Evolutionary conservation across 2,888 invertebrate species (phyloP).

Genomic region (Diabrotica balteata): DNA sequence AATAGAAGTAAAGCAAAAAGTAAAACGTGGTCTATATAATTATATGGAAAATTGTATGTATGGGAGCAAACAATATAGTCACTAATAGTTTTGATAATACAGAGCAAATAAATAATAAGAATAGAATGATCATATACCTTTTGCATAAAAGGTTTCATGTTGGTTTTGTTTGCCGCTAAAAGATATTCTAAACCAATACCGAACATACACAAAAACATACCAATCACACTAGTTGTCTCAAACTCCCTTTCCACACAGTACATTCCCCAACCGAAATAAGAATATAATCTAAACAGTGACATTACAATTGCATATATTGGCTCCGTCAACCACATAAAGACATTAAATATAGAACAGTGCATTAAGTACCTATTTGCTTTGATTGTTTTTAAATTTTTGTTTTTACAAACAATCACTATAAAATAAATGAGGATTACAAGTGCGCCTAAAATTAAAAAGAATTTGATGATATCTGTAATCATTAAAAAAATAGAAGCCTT

Average conservation of each 20-base stretch:
- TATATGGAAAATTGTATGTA: not conserved
- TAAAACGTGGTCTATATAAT: not conserved
- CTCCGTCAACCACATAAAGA: not conserved
- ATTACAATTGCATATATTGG: not conserved
- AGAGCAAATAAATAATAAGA: not conserved
- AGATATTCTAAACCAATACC: constrained; percentile 11
- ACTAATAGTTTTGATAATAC: not conserved
- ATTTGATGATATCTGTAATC: constrained; percentile 10
- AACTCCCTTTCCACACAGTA: not conserved
- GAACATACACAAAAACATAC: constrained; percentile 8
- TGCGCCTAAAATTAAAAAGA: constrained; percentile 2
- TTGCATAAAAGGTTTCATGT: constrained; percentile 9
- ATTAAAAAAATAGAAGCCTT: not conserved
- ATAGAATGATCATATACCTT: constrained; percentile 8
- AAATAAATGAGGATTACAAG: constrained; percentile 11
- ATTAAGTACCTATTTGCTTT: constrained; percentile 12
- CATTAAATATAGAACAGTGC: constrained; percentile 14
- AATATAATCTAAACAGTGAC: not conserved
- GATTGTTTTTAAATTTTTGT: constrained; percentile 11
- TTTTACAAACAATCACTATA: constrained; percentile 10
- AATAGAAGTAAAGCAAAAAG: not conserved
- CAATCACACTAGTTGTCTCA: not conserved
- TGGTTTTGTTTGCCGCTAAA: constrained; percentile 7
- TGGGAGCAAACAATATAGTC: not conserved
- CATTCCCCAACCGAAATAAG: not conserved